Conservation (phyloP, 92 coral and sea anemone genomes). For the Palythoa grandis region DNA sequence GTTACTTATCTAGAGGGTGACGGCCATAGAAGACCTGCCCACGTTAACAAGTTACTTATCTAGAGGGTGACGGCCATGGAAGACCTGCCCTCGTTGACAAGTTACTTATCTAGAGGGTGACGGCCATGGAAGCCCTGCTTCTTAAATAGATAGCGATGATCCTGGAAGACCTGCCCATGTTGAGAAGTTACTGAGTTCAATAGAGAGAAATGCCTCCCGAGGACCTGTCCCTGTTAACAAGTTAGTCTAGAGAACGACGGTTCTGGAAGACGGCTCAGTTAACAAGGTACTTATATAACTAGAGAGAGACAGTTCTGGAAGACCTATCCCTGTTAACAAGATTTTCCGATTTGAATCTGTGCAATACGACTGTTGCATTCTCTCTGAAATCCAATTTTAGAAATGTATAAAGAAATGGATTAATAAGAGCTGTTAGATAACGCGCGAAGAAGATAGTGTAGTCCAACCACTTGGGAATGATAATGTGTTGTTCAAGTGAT, state of each 20-base stretch:
- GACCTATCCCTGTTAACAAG: not conserved
- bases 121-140: too few relatives aligned
- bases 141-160: too few relatives aligned
- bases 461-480: conserved; percentile 48
- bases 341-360: not conserved
- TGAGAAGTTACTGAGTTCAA: too few relatives aligned
- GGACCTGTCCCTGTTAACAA: not conserved
- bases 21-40: too few relatives aligned
- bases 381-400: conserved; percentile 60
- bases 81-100: too few relatives aligned
- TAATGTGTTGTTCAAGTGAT: conserved; percentile 39
- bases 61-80: too few relatives aligned
- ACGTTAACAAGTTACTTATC: too few relatives aligned
- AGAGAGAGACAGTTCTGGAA: conserved; percentile 4
- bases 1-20: not conserved
- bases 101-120: too few relatives aligned
- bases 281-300: not conserved
- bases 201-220: not conserved
- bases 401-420: conserved; percentile 61
- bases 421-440: conserved; percentile 52
- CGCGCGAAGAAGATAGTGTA: conserved; percentile 41
- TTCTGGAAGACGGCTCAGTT: too few relatives aligned
- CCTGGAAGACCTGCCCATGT: too few relatives aligned
- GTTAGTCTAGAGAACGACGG: not conserved
- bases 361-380: conserved; percentile 31